These are phyloP conservation scores for Odocoileus hemionus DNA, from an alignment of 2,113 vertebrate species.

Conservation along the genomic window DNA sequence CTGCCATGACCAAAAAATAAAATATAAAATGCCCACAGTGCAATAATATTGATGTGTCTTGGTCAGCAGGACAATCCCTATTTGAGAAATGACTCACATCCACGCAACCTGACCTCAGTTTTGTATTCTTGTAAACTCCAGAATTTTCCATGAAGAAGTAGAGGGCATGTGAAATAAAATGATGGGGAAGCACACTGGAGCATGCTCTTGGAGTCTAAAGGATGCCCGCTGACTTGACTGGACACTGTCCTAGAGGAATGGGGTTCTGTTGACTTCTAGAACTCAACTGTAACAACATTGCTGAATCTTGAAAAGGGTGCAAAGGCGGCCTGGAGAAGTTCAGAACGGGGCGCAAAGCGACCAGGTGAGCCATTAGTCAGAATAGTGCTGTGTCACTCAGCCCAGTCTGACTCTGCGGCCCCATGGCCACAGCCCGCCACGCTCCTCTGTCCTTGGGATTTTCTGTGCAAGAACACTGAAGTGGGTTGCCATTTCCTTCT, in stretches of 20 bases:
- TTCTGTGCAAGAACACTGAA: background rate
- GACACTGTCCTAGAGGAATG: fast-evolving
- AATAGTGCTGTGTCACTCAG: background rate
- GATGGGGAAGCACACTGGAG: fast-evolving
- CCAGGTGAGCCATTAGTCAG: no score
- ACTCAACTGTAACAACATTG: no score
- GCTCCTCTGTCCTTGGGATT: background rate
- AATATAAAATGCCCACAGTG: background rate
- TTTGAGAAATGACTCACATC: background rate
- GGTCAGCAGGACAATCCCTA: background rate
- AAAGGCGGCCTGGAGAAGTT: background rate
- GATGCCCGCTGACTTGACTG: fast-evolving
- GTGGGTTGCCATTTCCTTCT: background rate
- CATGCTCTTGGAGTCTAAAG: fast-evolving
- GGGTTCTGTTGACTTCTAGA: background rate
- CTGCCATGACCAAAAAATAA: background rate
- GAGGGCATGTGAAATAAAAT: background rate
- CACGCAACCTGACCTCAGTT: background rate
- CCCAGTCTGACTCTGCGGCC: background rate
- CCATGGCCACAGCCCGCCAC: background rate
- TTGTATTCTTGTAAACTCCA: background rate
- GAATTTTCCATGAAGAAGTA: fast-evolving
- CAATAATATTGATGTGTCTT: background rate
- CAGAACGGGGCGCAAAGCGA: background rate
- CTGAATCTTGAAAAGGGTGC: background rate